Percentiles rank a stretch among this genome's conserved stretches.
phyloP scores from a whole-genome alignment of 2,888 invertebrate genomes.

The Meghimatium bilineatum region DNA sequence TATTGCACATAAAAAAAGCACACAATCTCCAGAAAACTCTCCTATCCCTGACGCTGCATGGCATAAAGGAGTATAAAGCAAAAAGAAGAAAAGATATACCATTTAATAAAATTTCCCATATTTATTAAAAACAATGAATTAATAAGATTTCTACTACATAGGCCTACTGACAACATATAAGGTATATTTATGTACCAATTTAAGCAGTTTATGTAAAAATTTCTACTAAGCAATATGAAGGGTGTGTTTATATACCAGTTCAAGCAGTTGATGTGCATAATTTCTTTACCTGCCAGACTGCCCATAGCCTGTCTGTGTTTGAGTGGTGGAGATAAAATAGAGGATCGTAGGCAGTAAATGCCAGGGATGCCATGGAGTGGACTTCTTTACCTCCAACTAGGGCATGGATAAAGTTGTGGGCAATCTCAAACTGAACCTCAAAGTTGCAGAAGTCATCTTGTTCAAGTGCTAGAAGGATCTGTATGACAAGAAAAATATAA shows the following conservation, averaged over 20 bases:
- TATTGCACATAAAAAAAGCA: too few relatives aligned
- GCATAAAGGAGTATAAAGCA: too few relatives aligned
- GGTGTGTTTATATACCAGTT: background rate
- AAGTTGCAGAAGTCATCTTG: conserved; percentile 54
- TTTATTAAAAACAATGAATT: too few relatives aligned
- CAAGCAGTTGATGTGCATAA: background rate
- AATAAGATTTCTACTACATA: too few relatives aligned
- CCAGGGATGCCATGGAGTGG: conserved; percentile 51
- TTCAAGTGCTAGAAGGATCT: conserved; percentile 49
- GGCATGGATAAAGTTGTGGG: conserved; percentile 58
- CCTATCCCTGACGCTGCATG: too few relatives aligned
- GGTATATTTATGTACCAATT: background rate
- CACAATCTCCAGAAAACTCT: too few relatives aligned
- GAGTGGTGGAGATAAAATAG: conserved; percentile 26
- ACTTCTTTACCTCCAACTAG: conserved; percentile 52
- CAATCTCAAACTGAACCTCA: conserved; percentile 52
- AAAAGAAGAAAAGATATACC: too few relatives aligned
- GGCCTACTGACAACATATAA: too few relatives aligned
- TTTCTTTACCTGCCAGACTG: conserved; percentile 24
- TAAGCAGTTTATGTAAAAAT: background rate
- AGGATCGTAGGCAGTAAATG: background rate
- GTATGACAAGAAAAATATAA: background rate
- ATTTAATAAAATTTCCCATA: too few relatives aligned
- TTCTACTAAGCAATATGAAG: too few relatives aligned
- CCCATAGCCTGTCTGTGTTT: conserved; percentile 40